Percentiles rank a stretch among this genome's conserved stretches.
Evolutionary conservation across 2,797 vertebrate species (phyloP).

Genomic region (Epinephelus awoara): DNA sequence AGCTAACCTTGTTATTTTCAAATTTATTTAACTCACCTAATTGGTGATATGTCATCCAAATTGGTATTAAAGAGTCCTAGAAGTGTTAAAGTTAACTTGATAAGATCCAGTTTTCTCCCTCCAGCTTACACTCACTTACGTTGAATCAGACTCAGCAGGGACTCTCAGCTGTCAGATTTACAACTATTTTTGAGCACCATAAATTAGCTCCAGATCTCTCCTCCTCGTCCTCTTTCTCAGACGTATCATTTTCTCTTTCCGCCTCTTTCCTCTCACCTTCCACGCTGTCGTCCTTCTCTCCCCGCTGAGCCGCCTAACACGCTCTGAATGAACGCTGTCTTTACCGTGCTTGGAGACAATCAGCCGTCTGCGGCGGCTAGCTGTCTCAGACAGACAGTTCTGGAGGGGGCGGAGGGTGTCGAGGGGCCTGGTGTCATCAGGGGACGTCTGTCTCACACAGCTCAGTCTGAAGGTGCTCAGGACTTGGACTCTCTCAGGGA

Average conservation of each 20-base stretch:
- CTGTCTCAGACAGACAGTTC: constrained; percentile 64
- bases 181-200: constrained; percentile 5
- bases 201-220: background rate
- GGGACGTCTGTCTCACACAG: constrained; percentile 52
- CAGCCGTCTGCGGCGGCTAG: constrained; percentile 53
- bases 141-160: constrained; percentile 2
- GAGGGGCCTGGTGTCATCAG: constrained; percentile 38
- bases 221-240: background rate
- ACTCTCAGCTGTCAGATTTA: constrained; percentile 13
- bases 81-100: constrained; percentile 1
- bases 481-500: constrained; percentile 27
- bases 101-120: background rate
- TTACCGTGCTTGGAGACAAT: constrained; percentile 66
- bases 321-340: constrained; percentile 65
- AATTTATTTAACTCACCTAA: background rate
- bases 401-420: constrained; percentile 9
- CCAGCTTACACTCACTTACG: background rate
- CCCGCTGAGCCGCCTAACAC: constrained; percentile 46
- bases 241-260: background rate
- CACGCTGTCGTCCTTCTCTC: constrained; percentile 15
- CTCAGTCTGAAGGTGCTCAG: constrained; percentile 33
- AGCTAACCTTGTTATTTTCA: background rate
- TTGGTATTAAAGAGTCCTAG: constrained; percentile 4
- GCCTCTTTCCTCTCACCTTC: background rate
- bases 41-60: background rate